These are phyloP conservation scores for Psococerastis gibbosa DNA, from an alignment of 2,888 invertebrate genomes.

Conservation along the genomic window DNA sequence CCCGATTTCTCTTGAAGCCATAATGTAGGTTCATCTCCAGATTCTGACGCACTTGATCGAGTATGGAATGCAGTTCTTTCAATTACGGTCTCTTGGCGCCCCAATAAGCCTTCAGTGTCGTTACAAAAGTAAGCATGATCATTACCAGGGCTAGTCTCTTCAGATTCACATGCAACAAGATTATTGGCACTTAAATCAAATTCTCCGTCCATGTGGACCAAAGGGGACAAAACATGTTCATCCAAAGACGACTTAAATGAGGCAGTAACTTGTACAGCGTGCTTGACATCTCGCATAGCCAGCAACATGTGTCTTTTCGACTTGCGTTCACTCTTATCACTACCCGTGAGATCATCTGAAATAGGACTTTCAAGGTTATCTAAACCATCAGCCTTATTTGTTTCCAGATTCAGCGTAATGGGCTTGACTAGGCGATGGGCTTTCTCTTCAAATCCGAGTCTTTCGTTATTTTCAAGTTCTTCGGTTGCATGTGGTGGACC, in stretches of 20 bases:
- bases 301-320: slow-evolving; percentile 2
- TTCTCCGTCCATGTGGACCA: background rate
- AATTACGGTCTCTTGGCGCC: slow-evolving; percentile 15
- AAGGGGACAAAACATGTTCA: slow-evolving; percentile 3
- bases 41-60: slow-evolving; percentile 6
- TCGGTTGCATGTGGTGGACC: background rate
- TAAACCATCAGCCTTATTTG: background rate
- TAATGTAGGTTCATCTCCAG: slow-evolving; percentile 7
- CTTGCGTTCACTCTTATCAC: slow-evolving; percentile 5
- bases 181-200: slow-evolving; percentile 14
- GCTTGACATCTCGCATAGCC: slow-evolving; percentile 5
- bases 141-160: background rate
- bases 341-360: slow-evolving; percentile 5
- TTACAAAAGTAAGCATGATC: slow-evolving; percentile 11
- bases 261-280: slow-evolving; percentile 1
- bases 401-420: background rate
- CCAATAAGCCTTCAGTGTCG: slow-evolving; percentile 12
- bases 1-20: slow-evolving; percentile 2
- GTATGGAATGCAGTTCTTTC: slow-evolving; percentile 12
- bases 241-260: slow-evolving; percentile 1
- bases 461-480: slow-evolving; percentile 5
- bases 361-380: slow-evolving; percentile 6
- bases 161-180: slow-evolving; percentile 7
- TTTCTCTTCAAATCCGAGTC: slow-evolving; percentile 2
- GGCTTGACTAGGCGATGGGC: background rate